A percentile compares a stretch with the other conserved stretches of the same genome.
These are phyloP conservation scores for Halisarca cf. caerulea DNA, from an alignment of 37 sponge, comb jelly and placozoan genomes.

Conservation along the genomic window DNA sequence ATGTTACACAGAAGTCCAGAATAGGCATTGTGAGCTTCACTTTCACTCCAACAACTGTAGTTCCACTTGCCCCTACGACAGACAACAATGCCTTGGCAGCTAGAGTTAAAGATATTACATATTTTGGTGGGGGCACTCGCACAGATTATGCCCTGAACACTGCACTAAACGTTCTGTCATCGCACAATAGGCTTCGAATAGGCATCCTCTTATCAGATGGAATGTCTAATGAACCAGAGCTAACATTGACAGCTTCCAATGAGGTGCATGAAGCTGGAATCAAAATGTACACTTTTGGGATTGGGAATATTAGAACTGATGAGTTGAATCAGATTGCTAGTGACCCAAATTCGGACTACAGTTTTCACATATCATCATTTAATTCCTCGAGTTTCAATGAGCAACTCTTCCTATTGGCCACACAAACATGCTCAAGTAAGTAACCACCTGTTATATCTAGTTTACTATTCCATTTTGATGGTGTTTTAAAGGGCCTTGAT, in stretches of 20 bases:
- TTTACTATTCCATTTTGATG: not conserved
- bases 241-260: not conserved
- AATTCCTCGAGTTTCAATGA: not conserved
- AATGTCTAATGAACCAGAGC: not conserved
- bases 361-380: not conserved
- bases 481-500: too few relatives aligned
- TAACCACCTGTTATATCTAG: not conserved
- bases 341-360: not conserved
- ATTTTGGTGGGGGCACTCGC: not conserved
- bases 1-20: not conserved
- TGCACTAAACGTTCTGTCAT: not conserved
- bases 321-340: conserved; percentile 22
- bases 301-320: not conserved
- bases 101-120: not conserved
- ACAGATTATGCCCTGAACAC: not conserved
- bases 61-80: not conserved
- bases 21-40: not conserved
- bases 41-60: not conserved
- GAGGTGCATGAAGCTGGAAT: conserved; percentile 2
- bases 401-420: not conserved
- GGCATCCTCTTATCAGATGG: conserved; percentile 13
- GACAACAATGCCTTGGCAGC: not conserved
- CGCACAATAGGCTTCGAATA: not conserved
- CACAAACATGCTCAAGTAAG: conserved; percentile 6
- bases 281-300: conserved; percentile 8